Base-by-base conservation (phyloP, 1,140 invertebrate species). In the Oryzaephilus surinamensis region DNA sequence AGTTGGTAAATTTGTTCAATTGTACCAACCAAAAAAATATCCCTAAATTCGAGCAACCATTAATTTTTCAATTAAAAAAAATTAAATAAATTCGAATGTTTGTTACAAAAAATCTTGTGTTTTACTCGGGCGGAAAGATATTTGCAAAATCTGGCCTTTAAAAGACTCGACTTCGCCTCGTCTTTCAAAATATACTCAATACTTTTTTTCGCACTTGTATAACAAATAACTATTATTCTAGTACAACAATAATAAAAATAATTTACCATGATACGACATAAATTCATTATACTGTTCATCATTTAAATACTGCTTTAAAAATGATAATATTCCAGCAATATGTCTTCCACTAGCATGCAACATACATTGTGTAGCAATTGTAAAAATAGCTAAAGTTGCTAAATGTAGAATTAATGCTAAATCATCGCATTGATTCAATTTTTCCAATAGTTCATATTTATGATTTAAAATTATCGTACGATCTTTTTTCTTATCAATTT, bases 291-390 rank as follows among this genome's bases (percentile, higher is more conserved):
- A 70, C 29, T 80, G 69, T 3, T 83, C 73, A 12, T 67, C 61
- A 40, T 72, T 71, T 16, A 95, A 58, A 40, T 78, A 71, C 14
- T 68, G 63, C 43, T 81, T 76, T 8, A 97, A 68, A 60, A 77
- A 83, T 2, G 64, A 51, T 13, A 96, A 64, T 43, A 97, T 76
- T 13, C 76, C 68, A 0, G 88, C 80, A 3, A 97, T 85, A 65
- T 91, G 89, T 60, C 87, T 79, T 0, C 92, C 92, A 15, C 90
- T 93, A 7, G 86, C 86, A 58, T 96, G 87, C 10, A 97, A 50
- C 63, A 92, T 85, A 48, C 64, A 76, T 52, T 88, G 78, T 8
- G 83, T 88, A 0, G 79, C 66, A 6, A 75, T 72, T 13, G 85
- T 87, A 52, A 94, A 94, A 13, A 95, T 69, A 16, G 93, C 67